Evolutionary conservation across 2,888 invertebrate species (phyloP).

Genomic region (Stenchaetothrips biformis): DNA sequence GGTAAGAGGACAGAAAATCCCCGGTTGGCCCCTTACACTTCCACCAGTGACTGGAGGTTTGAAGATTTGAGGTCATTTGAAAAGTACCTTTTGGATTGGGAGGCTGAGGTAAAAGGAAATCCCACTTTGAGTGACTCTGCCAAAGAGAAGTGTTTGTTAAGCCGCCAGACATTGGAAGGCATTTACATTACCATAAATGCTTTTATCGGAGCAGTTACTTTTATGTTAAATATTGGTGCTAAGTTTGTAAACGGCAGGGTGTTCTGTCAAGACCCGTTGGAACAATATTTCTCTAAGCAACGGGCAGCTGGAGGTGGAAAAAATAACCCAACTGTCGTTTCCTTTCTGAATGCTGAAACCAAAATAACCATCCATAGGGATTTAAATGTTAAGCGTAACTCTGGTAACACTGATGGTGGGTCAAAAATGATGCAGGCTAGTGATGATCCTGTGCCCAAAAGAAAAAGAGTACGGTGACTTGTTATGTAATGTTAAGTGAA

Average conservation of each 20-base stretch:
- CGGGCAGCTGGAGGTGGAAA: too few relatives aligned
- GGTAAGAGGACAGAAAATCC: background rate
- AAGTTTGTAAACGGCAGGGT: background rate
- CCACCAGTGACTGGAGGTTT: background rate
- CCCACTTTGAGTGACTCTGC: background rate
- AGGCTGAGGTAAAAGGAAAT: background rate
- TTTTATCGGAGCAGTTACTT: background rate
- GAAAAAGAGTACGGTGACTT: too few relatives aligned
- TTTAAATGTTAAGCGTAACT: too few relatives aligned
- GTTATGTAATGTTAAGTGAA: too few relatives aligned
- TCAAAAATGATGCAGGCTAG: too few relatives aligned
- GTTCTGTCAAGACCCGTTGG: background rate
- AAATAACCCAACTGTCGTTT: too few relatives aligned
- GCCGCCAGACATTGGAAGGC: too few relatives aligned
- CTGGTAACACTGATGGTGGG: too few relatives aligned
- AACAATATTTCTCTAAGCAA: background rate
- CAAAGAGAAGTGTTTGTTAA: background rate
- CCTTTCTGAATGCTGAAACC: too few relatives aligned
- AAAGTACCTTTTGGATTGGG: background rate
- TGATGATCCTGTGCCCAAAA: too few relatives aligned
- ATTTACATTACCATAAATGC: background rate
- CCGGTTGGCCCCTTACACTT: background rate
- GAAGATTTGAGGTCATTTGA: background rate
- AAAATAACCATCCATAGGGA: too few relatives aligned
- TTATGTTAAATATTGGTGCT: background rate